These are phyloP conservation scores for Epicampocera succincta DNA, from an alignment of 2,888 invertebrate genomes.

Conservation along the genomic window DNA sequence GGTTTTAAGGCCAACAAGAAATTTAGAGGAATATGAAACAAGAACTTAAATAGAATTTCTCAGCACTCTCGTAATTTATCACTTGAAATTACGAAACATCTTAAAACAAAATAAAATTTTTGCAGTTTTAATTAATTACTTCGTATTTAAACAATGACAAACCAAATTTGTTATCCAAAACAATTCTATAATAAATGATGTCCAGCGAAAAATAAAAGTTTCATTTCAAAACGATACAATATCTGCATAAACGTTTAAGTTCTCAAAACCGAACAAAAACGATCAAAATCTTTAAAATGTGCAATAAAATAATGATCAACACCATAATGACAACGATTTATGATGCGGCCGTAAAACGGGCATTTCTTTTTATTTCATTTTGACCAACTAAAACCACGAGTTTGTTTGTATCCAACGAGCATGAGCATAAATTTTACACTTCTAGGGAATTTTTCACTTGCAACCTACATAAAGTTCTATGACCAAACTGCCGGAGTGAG, in stretches of 20 bases:
- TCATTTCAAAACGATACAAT: constrained; percentile 55
- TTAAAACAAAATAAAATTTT: constrained; percentile 11
- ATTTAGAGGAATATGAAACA: neutral
- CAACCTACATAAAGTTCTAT: neutral
- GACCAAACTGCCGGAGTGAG: neutral
- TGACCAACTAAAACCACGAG: constrained; percentile 19
- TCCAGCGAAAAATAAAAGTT: constrained; percentile 23
- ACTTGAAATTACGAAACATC: constrained; percentile 2
- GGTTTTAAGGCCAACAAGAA: neutral
- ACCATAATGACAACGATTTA: constrained; percentile 66
- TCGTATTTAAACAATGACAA: constrained; percentile 60
- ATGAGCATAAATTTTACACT: constrained; percentile 52
- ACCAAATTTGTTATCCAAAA: constrained; percentile 47
- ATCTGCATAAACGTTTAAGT: constrained; percentile 59
- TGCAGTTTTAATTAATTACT: constrained; percentile 45
- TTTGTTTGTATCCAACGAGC: constrained; percentile 9
- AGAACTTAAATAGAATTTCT: constrained; percentile 23
- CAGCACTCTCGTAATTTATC: constrained; percentile 41
- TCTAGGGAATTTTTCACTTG: constrained; percentile 30
- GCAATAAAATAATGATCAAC: constrained; percentile 68
- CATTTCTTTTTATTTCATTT: constrained; percentile 2
- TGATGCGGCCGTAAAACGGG: constrained; percentile 53
- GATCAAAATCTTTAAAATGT: constrained; percentile 56
- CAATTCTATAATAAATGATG: constrained; percentile 59
- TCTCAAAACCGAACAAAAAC: constrained; percentile 36